Conservation (phyloP, 2,797 vertebrate genomes). For the Melanotaenia boesemani region DNA sequence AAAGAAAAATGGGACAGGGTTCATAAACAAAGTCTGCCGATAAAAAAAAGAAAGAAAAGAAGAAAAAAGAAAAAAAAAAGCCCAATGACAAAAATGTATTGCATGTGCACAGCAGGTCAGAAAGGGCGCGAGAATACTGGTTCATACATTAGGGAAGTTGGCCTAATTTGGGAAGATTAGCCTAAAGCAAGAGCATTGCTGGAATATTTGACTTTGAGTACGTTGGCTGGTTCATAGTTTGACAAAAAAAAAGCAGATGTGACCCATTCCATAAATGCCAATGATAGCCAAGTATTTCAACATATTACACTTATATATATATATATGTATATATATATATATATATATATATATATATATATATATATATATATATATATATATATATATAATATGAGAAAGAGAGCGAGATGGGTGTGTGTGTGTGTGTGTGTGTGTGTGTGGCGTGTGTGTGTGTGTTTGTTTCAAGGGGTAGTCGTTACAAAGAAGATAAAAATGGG, state of each 20-base stretch:
- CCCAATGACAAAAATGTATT: slow-evolving; percentile 84
- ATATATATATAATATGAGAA: too few relatives aligned
- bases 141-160: slow-evolving; percentile 85
- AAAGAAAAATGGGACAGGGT: slow-evolving; percentile 82
- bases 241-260: slow-evolving; percentile 64
- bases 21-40: slow-evolving; percentile 90
- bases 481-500: too few relatives aligned
- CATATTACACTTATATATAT: neutral
- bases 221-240: slow-evolving; percentile 72
- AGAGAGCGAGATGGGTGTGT: too few relatives aligned
- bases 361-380: too few relatives aligned
- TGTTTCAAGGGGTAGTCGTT: too few relatives aligned
- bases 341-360: too few relatives aligned
- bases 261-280: slow-evolving; percentile 78
- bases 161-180: slow-evolving; percentile 96
- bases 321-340: too few relatives aligned
- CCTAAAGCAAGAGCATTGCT: slow-evolving; percentile 88
- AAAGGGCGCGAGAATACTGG: slow-evolving; percentile 83
- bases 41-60: slow-evolving; percentile 65
- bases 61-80: slow-evolving; percentile 71
- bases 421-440: too few relatives aligned
- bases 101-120: slow-evolving; percentile 78
- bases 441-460: too few relatives aligned
- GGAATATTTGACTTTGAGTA: slow-evolving; percentile 85
- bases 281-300: slow-evolving; percentile 45